Evolutionary conservation across 2,113 vertebrate species (phyloP), one percentile per base, ranked within the genome.

Genomic region (Grantiella picta): DNA sequence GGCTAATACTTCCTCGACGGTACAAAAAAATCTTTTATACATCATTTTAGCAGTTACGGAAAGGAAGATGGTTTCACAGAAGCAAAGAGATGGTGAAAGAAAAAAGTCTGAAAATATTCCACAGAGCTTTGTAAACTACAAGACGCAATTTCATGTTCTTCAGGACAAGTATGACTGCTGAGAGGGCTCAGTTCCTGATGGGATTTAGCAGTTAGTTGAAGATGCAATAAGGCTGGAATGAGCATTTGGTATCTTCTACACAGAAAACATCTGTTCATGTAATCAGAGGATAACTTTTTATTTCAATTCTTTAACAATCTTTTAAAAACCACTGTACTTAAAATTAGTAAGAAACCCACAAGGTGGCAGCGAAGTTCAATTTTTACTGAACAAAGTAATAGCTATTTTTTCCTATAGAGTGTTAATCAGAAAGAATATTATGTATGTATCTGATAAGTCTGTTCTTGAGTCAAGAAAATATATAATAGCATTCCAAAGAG

Each of bases 351-450:
- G 18, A 70, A 9, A 89, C 40, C 96, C 97, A 97, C 95, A 86
- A 96, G 97, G 94, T 98, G 98, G 97, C 97, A 98, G 96, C 96
- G 97, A 92, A 97, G 93, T 86, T 96, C 12, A 14, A 45, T 44
- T 90, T 89, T 87, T 66, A 69, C 36, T 3, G 4, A 63, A 40
- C 13, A 3, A 38, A 10, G 7, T 14, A 35, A 12, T 33, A 53
- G 3, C 27, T 56, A 9, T 53, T 65, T 75, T 75, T 87, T 61
- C 76, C 50, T 76, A 61, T 31, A 49, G 69, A 81, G 31, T 12
- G 28, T 68, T 89, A 60, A 80, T 89, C 28, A 40, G 54, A 88
- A 89, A 76, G 38, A 33, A 35, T 66, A 68, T 47, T 27, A 79
- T 7, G 9, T 59, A n/a, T 45, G 7, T 35, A 68, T 23, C 21